These are phyloP conservation scores for Microlaimidae sp. DNA, from an alignment of 2,888 invertebrate species.

Conservation along the genomic window DNA sequence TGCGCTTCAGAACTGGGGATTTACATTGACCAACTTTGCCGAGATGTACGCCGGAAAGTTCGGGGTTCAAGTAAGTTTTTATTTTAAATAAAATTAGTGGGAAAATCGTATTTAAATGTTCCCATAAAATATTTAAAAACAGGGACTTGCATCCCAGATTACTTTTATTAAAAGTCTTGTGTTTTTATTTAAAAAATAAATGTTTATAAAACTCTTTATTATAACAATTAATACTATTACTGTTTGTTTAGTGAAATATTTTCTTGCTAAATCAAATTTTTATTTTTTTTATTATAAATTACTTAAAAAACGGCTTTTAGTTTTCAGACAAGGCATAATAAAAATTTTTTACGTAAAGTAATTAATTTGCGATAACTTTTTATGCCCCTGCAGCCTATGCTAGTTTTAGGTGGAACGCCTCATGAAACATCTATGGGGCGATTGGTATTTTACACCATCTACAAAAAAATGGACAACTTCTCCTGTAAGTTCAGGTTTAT, in stretches of 20 bases:
- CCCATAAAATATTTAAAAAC: too few species aligned
- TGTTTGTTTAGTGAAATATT: too few species aligned
- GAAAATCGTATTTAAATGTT: background rate
- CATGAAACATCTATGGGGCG: conserved; percentile 88
- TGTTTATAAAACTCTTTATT: too few species aligned
- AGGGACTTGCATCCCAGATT: too few species aligned
- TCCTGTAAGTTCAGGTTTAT: too few species aligned
- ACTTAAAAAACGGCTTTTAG: background rate
- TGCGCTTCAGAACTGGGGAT: conserved; percentile 99
- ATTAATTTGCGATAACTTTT: conserved; percentile 15
- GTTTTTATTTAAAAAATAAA: too few species aligned
- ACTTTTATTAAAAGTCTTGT: too few species aligned
- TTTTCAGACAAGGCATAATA: background rate
- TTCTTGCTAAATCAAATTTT: background rate
- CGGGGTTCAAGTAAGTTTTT: conserved; percentile 56
- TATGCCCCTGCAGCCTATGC: background rate
- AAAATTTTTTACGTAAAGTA: conserved; percentile 12
- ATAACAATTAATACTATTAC: too few species aligned
- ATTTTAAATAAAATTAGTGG: too few species aligned
- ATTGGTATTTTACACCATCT: conserved; percentile 90
- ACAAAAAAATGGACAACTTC: conserved; percentile 96
- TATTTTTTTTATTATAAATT: conserved; percentile 8
- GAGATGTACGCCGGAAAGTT: conserved; percentile 99
- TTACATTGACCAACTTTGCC: conserved; percentile 96
- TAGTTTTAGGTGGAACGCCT: conserved; percentile 60